Conservation (phyloP, 2,797 vertebrate genomes). For the Pagetopsis macropterus region DNA sequence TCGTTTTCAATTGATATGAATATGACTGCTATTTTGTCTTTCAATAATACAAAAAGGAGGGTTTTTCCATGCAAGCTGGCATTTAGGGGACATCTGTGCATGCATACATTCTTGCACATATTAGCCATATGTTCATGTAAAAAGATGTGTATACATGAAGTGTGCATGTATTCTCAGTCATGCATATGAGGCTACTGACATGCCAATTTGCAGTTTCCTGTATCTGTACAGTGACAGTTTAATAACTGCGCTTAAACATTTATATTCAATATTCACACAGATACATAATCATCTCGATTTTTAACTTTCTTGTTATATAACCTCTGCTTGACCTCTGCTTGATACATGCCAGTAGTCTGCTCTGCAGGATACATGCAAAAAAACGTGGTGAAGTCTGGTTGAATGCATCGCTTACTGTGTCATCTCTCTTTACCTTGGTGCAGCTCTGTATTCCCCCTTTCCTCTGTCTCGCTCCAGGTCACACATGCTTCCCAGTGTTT, state of each 20-base stretch:
- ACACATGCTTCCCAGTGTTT: conserved; percentile 33
- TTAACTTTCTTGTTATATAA: background rate
- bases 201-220: conserved; percentile 9
- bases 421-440: conserved; percentile 37
- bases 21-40: background rate
- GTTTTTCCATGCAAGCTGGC: conserved; percentile 10
- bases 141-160: conserved; percentile 22
- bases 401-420: conserved; percentile 28
- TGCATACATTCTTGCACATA: conserved; percentile 22
- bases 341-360: conserved; percentile 7
- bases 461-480: conserved; percentile 16
- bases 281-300: conserved; percentile 2
- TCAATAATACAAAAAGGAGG: background rate
- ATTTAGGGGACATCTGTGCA: conserved; percentile 21
- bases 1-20: background rate
- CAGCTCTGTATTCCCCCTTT: conserved; percentile 20
- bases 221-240: conserved; percentile 9
- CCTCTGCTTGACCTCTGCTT: conserved; percentile 14
- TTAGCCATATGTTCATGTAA: conserved; percentile 27
- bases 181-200: conserved; percentile 28
- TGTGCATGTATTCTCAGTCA: conserved; percentile 24
- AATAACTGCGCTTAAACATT: background rate
- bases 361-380: conserved; percentile 3
- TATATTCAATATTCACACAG: conserved; percentile 11
- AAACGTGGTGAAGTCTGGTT: background rate